phyloP scores from a whole-genome alignment of 2,113 vertebrate species.

The Urocynchramus pylzowi region DNA sequence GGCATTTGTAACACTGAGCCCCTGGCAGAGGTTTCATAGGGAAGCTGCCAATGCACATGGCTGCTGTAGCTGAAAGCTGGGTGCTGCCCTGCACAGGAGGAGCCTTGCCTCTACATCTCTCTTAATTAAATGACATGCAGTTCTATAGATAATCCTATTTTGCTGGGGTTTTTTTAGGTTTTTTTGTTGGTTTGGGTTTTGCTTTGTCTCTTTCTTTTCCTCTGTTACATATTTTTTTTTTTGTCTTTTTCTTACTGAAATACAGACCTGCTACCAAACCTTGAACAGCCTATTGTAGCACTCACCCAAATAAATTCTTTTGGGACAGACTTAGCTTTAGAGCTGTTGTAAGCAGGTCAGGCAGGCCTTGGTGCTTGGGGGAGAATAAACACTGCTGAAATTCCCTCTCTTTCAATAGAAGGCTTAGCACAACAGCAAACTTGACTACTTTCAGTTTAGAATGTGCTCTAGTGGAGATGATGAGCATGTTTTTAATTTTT shows the following conservation, averaged over 20 bases:
- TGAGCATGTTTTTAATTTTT: neutral
- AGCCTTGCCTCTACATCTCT: neutral
- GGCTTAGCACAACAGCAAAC: constrained; percentile 9
- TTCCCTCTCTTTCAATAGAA: neutral
- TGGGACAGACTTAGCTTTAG: neutral
- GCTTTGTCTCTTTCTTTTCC: neutral
- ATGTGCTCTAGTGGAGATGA: neutral
- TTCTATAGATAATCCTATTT: neutral
- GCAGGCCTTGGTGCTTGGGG: neutral
- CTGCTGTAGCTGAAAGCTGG: neutral
- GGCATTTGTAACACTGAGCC: neutral
- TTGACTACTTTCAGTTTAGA: neutral
- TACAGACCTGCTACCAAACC: neutral
- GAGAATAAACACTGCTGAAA: constrained; percentile 7
- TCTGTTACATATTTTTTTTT: neutral
- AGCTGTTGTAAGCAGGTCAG: neutral
- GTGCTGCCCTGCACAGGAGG: neutral
- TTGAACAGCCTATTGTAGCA: neutral
- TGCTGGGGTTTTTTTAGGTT: fast-evolving
- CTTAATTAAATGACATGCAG: neutral
- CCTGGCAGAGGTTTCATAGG: neutral
- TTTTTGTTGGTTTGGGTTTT: neutral
- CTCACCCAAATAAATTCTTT: neutral
- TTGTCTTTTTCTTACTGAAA: neutral
- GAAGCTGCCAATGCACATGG: neutral